Percentiles rank a stretch among this genome's conserved stretches.
Evolutionary conservation across 1,140 invertebrate species (phyloP).

Genomic region (Aphidius ervi): DNA sequence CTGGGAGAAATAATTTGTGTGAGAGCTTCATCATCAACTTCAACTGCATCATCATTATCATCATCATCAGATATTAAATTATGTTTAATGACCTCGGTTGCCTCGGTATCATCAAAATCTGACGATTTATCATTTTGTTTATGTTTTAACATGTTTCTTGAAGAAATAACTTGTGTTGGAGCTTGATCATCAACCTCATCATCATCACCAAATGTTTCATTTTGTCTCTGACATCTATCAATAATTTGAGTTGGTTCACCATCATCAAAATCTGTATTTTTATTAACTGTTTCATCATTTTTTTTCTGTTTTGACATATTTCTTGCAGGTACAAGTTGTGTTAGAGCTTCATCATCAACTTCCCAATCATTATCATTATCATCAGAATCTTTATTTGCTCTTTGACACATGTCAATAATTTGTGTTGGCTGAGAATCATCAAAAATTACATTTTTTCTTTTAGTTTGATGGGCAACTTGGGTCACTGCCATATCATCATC

Average conservation of each 20-base stretch:
- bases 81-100: background rate
- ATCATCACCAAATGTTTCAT: background rate
- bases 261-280: too few species aligned
- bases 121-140: background rate
- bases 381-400: background rate
- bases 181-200: background rate
- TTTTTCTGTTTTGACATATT: background rate
- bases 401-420: background rate
- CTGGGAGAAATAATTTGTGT: slow-evolving; percentile 25
- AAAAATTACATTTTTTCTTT: too few species aligned
- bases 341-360: slow-evolving; percentile 26
- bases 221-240: background rate
- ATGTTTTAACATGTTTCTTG: background rate
- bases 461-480: background rate
- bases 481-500: background rate
- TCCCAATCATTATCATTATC: background rate
- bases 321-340: slow-evolving; percentile 23
- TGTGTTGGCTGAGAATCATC: too few species aligned
- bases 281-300: background rate
- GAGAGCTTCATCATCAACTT: slow-evolving; percentile 24
- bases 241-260: too few species aligned
- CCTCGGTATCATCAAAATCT: background rate
- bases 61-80: background rate
- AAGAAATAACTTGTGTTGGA: slow-evolving; percentile 5
- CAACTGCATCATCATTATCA: background rate